A percentile compares a stretch with the other conserved stretches of the same genome.
Evolutionary conservation across 2,797 vertebrate species (phyloP).

Genomic region (Phalanger gymnotis): DNA sequence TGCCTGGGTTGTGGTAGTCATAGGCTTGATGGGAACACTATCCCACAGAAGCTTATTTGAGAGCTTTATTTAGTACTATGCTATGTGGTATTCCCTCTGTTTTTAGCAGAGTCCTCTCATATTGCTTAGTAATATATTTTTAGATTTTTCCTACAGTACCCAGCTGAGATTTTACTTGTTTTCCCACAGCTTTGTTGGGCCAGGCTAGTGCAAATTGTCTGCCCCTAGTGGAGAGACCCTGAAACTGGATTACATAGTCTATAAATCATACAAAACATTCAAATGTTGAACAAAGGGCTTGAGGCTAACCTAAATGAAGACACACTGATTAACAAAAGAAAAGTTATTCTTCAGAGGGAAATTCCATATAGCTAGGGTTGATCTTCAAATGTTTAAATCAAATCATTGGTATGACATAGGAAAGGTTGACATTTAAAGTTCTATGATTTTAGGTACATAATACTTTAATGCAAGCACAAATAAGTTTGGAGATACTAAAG

Average conservation of each 20-base stretch:
- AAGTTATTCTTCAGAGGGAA: neutral
- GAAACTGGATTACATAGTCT: neutral
- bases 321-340: neutral
- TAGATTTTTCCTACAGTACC: slow-evolving; percentile 30
- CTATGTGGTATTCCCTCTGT: neutral
- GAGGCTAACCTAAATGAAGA: neutral
- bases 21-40: slow-evolving; percentile 13
- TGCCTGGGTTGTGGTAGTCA: slow-evolving; percentile 18
- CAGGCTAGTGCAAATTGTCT: slow-evolving; percentile 32
- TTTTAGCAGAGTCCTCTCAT: neutral
- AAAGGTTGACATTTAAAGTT: neutral
- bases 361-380: neutral
- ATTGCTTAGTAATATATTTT: slow-evolving; percentile 54
- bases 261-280: slow-evolving; percentile 11
- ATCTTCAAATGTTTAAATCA: neutral
- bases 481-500: neutral
- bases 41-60: slow-evolving; percentile 18
- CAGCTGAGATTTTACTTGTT: slow-evolving; percentile 25
- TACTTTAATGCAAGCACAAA: neutral
- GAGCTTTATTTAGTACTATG: slow-evolving; percentile 16
- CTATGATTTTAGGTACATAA: neutral
- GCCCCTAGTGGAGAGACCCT: neutral
- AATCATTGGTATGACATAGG: neutral
- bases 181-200: slow-evolving; percentile 42
- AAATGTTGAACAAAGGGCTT: neutral